These are phyloP conservation scores for Bolborhynchus lineola DNA, from an alignment of 2,113 vertebrate species.

Conservation along the genomic window DNA sequence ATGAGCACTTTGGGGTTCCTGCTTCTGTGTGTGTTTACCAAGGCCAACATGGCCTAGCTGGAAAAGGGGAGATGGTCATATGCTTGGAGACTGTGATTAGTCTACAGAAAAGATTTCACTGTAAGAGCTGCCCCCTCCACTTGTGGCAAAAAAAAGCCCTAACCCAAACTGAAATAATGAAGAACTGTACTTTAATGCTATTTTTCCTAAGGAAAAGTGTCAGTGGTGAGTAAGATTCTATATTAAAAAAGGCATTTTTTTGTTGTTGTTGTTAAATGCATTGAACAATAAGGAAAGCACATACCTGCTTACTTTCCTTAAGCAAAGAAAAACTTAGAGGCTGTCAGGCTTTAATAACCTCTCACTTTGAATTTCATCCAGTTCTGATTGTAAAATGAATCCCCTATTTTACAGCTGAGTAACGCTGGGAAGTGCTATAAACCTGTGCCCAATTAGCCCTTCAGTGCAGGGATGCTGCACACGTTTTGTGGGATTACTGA, in stretches of 20 bases:
- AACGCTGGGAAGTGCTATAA: background rate
- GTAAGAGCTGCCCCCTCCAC: background rate
- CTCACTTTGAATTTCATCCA: background rate
- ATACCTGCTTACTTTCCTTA: background rate
- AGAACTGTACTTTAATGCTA: background rate
- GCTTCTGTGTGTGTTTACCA: background rate
- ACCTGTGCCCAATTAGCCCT: fast-evolving
- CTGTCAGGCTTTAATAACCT: background rate
- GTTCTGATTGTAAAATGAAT: background rate
- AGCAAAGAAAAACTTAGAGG: background rate
- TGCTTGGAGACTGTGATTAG: background rate
- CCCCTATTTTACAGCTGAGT: background rate
- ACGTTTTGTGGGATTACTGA: background rate
- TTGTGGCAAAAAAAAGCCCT: fast-evolving
- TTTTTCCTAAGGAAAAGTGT: background rate
- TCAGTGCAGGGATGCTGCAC: fast-evolving
- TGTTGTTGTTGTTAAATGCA: background rate
- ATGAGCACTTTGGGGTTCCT: background rate
- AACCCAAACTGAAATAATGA: background rate
- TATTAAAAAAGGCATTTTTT: background rate
- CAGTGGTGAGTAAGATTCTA: background rate
- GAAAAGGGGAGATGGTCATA: background rate
- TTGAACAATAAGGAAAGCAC: background rate
- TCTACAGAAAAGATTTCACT: background rate
- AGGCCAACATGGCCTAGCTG: background rate